Evolutionary conservation across 2,797 vertebrate genomes (phyloP), one percentile per base, ranked within the genome.

Genomic region (Octomys mimax): DNA sequence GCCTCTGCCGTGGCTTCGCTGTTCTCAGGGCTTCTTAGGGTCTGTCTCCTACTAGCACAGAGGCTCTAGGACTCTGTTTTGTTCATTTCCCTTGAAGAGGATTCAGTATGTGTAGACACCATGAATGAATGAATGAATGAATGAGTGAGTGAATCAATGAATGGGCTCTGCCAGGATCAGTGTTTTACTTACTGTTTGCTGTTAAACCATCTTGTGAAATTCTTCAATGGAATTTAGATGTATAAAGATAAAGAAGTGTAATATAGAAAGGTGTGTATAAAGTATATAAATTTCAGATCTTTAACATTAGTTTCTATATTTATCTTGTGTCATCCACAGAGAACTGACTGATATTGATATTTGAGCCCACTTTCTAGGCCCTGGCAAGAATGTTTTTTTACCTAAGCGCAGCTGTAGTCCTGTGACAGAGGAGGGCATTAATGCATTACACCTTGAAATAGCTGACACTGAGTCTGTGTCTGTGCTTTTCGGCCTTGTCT

Each of bases 271-370:
- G 90, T 94, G 3, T 89, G 82, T 92, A 16, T 80, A 36, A 59
- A 91, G 21, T 91, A 26, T 59, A 1, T 82, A 89, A 1, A 88
- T 82, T 71, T 89, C 49, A 8, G 49, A 54, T 73, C 70, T 91
- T 89, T 70, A 66, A 22, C 86, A 82, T 80, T 75, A 64, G 78
- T 85, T 83, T 91, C 42, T 66, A 26, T 68, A 2, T 93, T 96
- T 78, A 62, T 84, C 59, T 94, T 87, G n/a, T 71, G 62, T 14
- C 36, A 7, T 87, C 31, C 19, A 0, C 33, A 64, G 70, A 93
- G n/a, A 87, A 71, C 42, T 46, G 36, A 54, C 66, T 52, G 75
- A 49, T 78, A n/a, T 9, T 26, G 59, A 31, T 49, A n/a, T 59
- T 79, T 59, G 88, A 95, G 33, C 83, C 49, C 12, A 49, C 10